These are phyloP conservation scores for Petrocephalus microphthalmus DNA, from an alignment of 2,113 vertebrate genomes.

Conservation along the genomic window DNA sequence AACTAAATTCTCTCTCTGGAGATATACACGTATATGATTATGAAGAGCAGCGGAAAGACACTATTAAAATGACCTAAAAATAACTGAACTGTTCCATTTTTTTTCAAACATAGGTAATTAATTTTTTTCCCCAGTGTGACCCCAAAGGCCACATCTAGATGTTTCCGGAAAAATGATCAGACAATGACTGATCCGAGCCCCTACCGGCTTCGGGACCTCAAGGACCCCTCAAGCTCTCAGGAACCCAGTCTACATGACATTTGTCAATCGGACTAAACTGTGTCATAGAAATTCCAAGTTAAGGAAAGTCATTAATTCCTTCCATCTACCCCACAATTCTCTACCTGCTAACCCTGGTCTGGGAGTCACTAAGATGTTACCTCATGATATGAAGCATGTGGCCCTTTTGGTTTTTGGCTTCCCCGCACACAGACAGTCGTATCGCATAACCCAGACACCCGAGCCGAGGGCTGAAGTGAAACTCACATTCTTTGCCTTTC, in stretches of 20 bases:
- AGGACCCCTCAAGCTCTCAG: neutral
- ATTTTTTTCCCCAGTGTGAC: neutral
- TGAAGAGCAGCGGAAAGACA: neutral
- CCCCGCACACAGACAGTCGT: neutral
- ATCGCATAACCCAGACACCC: neutral
- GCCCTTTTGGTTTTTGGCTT: neutral
- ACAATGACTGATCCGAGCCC: neutral
- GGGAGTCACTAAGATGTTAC: neutral
- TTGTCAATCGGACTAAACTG: too few species aligned
- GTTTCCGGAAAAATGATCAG: neutral
- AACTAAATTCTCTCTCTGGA: neutral
- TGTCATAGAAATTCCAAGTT: neutral
- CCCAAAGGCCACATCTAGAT: conserved; percentile 8
- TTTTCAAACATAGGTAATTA: neutral
- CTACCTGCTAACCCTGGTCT: neutral
- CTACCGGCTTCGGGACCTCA: neutral
- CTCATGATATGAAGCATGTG: neutral
- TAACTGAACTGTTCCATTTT: neutral
- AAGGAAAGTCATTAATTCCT: neutral
- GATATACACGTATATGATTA: neutral
- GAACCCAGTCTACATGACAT: neutral
- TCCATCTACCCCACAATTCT: neutral
- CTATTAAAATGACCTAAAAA: neutral
- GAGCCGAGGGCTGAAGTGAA: neutral
- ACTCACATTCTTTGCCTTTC: neutral